A percentile compares a stretch with the other conserved stretches of the same genome.
These are phyloP conservation scores for Drosophila littoralis DNA, from an alignment of 1,140 invertebrate genomes.

Conservation along the genomic window DNA sequence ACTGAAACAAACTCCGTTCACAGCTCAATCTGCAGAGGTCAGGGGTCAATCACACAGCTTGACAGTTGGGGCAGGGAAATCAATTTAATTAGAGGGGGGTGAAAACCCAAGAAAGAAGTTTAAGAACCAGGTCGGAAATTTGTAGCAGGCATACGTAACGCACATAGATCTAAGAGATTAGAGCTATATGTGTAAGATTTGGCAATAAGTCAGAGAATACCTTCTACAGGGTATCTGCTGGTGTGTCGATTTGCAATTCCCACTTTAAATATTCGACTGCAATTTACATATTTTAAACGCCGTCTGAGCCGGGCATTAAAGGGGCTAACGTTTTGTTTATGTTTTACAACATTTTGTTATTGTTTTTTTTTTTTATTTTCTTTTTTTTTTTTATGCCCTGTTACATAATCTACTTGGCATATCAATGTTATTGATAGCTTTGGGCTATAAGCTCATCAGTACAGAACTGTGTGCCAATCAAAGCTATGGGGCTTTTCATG, in stretches of 20 bases:
- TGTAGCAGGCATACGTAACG: neutral
- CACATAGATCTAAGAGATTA: neutral
- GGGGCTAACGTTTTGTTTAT: conserved; percentile 27
- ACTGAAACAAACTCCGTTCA: conserved; percentile 18
- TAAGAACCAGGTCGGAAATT: neutral
- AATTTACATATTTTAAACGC: conserved; percentile 27
- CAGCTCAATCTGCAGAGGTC: conserved; percentile 5
- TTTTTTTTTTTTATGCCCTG: conserved; percentile 7
- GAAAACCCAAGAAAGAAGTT: neutral
- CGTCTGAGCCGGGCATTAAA: conserved; percentile 46
- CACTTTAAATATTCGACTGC: neutral
- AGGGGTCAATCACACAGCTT: conserved; percentile 34
- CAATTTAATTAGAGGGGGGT: conserved; percentile 23
- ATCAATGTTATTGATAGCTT: conserved; percentile 41
- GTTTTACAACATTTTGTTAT: conserved; percentile 27
- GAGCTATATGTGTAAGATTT: too few relatives aligned
- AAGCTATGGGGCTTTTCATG: conserved; percentile 40
- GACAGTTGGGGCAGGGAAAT: conserved; percentile 36
- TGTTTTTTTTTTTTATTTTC: conserved; percentile 17
- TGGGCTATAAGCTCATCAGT: neutral
- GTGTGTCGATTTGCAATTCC: neutral
- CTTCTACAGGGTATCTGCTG: neutral
- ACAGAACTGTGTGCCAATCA: conserved; percentile 1
- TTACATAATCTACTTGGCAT: conserved; percentile 43
- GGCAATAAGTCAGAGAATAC: too few relatives aligned